Evolutionary conservation across 2,113 vertebrate genomes (phyloP).

Genomic region (Etheostoma spectabile): DNA sequence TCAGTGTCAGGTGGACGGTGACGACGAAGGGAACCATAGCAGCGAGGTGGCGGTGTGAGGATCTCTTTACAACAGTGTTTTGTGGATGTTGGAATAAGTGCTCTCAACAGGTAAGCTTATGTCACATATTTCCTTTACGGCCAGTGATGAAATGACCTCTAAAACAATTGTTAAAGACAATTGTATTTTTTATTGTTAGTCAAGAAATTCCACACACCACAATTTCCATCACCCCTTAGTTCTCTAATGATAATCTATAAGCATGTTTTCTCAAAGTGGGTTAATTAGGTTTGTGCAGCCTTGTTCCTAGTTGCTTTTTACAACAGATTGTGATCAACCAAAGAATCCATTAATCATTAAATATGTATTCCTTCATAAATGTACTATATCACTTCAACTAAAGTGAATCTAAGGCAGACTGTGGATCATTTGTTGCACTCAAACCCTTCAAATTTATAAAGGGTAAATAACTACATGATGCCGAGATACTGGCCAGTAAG

Average conservation of each 20-base stretch:
- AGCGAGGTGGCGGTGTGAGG: too few species aligned
- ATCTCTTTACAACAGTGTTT: too few species aligned
- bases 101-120: background rate
- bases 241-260: background rate
- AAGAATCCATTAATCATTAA: background rate
- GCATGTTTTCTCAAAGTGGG: background rate
- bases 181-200: background rate
- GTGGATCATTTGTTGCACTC: background rate
- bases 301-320: background rate
- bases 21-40: too few species aligned
- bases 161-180: background rate
- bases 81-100: too few species aligned
- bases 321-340: background rate
- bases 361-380: background rate
- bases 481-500: background rate
- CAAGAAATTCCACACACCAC: background rate
- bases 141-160: constrained; percentile 16
- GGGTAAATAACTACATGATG: background rate
- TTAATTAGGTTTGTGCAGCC: background rate
- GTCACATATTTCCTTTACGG: background rate
- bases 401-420: background rate
- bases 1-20: too few species aligned
- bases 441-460: constrained; percentile 1
- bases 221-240: background rate
- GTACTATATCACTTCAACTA: background rate